Conservation (phyloP, 2,113 vertebrate species). For the Ovis canadensis region DNA sequence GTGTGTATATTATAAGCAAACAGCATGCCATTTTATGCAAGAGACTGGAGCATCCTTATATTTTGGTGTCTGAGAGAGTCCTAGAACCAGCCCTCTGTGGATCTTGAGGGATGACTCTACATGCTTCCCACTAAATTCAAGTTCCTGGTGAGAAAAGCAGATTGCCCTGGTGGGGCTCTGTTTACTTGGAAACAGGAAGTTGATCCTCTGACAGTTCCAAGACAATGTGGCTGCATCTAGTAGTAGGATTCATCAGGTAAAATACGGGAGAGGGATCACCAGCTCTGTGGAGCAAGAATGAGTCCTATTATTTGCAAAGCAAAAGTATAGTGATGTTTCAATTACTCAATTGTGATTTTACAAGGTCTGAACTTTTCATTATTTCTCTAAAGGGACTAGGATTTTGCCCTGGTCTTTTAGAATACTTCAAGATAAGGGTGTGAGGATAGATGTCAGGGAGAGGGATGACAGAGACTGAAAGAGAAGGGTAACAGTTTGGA, state of each 20-base stretch:
- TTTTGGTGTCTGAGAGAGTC: neutral
- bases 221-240: slow-evolving; percentile 57
- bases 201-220: neutral
- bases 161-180: neutral
- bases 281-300: neutral
- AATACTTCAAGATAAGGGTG: neutral
- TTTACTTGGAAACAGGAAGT: neutral
- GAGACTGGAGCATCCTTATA: neutral
- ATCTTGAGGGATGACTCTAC: neutral
- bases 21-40: neutral
- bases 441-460: neutral
- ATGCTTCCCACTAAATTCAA: neutral
- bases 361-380: neutral
- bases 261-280: slow-evolving; percentile 59
- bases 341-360: neutral
- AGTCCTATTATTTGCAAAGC: neutral
- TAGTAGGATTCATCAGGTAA: slow-evolving; percentile 67
- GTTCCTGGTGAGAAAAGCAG: neutral
- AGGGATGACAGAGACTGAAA: neutral
- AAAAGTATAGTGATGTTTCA: neutral
- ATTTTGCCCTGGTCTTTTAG: neutral
- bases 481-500: neutral
- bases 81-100: neutral
- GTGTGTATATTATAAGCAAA: neutral
- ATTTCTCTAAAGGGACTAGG: neutral